These are phyloP conservation scores for Zosterops borbonicus DNA, from an alignment of 2,113 vertebrate species.

Conservation along the genomic window DNA sequence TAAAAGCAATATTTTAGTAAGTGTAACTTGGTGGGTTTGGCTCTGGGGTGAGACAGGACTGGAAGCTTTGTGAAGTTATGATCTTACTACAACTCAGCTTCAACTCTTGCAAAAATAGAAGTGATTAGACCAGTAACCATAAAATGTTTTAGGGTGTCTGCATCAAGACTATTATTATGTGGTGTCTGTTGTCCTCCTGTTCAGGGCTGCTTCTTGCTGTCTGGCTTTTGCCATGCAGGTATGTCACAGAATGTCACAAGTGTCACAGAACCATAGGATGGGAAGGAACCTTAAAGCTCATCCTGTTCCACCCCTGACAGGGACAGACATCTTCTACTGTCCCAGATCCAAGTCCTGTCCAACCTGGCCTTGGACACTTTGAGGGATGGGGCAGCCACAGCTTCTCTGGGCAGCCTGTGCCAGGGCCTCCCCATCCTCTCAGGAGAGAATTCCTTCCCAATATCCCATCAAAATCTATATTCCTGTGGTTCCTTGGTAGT, in stretches of 20 bases:
- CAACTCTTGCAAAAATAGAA: background rate
- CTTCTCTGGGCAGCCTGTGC: background rate
- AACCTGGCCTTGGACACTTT: fast-evolving
- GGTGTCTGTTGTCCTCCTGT: background rate
- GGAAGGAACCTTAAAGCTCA: background rate
- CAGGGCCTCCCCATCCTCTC: fast-evolving
- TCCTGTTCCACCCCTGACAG: background rate
- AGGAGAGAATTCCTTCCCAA: background rate
- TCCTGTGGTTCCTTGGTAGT: background rate
- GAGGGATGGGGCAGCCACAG: background rate
- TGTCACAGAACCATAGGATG: background rate
- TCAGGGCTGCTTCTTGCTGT: background rate
- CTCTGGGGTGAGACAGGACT: fast-evolving
- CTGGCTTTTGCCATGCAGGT: background rate
- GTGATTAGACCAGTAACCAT: background rate
- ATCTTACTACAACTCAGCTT: fast-evolving
- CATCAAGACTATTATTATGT: background rate
- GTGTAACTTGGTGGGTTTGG: background rate
- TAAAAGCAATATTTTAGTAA: background rate
- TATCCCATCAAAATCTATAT: background rate
- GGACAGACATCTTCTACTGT: background rate
- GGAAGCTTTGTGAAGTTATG: fast-evolving
- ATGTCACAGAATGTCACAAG: background rate
- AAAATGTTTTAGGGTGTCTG: background rate
- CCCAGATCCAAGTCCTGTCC: fast-evolving